Evolutionary conservation across 2,888 invertebrate species (phyloP).

Genomic region (Dolomedes plantarius): DNA sequence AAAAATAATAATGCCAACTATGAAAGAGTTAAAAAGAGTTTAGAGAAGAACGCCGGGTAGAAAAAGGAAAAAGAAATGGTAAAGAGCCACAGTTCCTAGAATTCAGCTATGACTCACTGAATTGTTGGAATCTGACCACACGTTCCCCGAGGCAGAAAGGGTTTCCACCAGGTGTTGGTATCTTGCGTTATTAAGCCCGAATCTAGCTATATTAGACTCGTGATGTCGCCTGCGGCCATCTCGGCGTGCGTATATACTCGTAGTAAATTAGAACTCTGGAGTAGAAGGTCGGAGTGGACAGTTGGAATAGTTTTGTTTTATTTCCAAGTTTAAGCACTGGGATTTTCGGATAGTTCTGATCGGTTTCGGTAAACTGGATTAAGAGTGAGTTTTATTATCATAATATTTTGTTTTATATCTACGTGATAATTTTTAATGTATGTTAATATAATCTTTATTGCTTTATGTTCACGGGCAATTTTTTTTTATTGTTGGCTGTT

Average conservation of each 20-base stretch:
- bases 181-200: constrained; percentile 23
- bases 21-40: too few relatives aligned
- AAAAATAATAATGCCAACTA: too few relatives aligned
- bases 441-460: too few relatives aligned
- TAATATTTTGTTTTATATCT: too few relatives aligned
- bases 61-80: too few relatives aligned
- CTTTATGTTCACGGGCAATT: too few relatives aligned
- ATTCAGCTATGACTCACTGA: not conserved
- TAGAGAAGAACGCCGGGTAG: too few relatives aligned
- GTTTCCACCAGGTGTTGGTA: constrained; percentile 42
- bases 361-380: too few relatives aligned
- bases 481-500: too few relatives aligned
- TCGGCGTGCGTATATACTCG: constrained; percentile 22
- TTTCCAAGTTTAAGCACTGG: not conserved
- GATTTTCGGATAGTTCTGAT: not conserved
- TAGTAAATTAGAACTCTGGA: constrained; percentile 16
- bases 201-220: not conserved
- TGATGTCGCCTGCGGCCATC: not conserved
- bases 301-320: not conserved
- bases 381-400: too few relatives aligned
- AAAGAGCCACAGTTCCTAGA: not conserved
- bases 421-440: too few relatives aligned
- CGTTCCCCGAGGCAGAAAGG: constrained; percentile 18
- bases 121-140: constrained; percentile 28
- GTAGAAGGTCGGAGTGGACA: constrained; percentile 5